These are phyloP conservation scores for Cephus sareptanus DNA, from an alignment of 2,888 invertebrate species.

Conservation along the genomic window DNA sequence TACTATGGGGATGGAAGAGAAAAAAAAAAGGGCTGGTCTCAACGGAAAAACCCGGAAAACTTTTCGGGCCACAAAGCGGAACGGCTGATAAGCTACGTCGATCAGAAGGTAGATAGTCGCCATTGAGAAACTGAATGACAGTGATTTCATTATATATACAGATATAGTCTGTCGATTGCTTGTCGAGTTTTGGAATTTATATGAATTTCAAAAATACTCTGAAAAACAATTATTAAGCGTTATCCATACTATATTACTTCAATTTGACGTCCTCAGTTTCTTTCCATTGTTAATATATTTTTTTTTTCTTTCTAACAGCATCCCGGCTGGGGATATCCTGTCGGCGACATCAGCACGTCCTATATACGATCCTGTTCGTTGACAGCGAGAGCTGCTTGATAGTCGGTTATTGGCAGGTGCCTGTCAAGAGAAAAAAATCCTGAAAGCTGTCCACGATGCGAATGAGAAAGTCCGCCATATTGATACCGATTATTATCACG, in stretches of 20 bases:
- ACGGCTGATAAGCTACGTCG: background rate
- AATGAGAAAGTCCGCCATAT: background rate
- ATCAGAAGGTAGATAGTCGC: background rate
- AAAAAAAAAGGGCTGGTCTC: background rate
- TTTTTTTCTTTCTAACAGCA: background rate
- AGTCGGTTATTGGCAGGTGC: slow-evolving; percentile 3
- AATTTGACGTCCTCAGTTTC: background rate
- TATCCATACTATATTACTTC: background rate
- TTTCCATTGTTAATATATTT: background rate
- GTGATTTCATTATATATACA: background rate
- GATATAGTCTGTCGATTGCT: background rate
- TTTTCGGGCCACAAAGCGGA: background rate
- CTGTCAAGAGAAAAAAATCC: background rate
- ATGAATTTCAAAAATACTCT: background rate
- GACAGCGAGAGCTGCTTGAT: background rate
- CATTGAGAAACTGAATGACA: background rate
- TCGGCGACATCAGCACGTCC: background rate
- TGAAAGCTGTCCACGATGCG: background rate
- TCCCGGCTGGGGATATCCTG: background rate
- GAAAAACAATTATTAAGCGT: background rate
- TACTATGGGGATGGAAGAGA: background rate
- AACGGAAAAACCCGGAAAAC: background rate
- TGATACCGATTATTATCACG: background rate
- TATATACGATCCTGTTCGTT: background rate
- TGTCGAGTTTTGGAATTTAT: background rate